Conservation (phyloP, 2,888 invertebrate species). For the Hypena proboscidalis region DNA sequence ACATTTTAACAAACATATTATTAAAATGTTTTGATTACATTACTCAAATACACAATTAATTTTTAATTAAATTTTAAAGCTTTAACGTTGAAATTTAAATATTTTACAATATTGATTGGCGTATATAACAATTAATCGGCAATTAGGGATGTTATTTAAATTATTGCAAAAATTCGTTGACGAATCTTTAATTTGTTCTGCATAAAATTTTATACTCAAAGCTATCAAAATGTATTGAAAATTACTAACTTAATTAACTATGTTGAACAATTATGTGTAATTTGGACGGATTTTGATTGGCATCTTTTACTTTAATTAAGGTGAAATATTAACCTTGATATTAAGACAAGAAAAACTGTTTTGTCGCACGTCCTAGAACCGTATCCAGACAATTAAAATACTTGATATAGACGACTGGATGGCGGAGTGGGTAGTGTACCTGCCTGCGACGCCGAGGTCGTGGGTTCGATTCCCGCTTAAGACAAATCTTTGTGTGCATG, state of each 20-base stretch:
- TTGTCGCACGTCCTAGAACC: too few species aligned
- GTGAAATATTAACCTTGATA: too few species aligned
- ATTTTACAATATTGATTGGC: conserved; percentile 34
- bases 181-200: conserved; percentile 14
- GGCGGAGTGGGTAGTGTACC: too few species aligned
- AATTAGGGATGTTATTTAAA: conserved; percentile 28
- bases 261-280: conserved; percentile 23
- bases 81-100: conserved; percentile 33
- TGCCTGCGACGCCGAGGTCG: too few species aligned
- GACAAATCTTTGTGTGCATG: too few species aligned
- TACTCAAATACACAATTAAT: conserved; percentile 14
- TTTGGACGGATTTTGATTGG: conserved; percentile 23
- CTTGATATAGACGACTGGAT: too few species aligned
- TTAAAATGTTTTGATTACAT: conserved; percentile 8
- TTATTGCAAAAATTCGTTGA: conserved; percentile 26
- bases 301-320: conserved; percentile 2
- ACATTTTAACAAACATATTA: too few species aligned
- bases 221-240: conserved; percentile 13
- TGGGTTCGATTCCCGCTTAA: too few species aligned
- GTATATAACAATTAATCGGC: conserved; percentile 36
- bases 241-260: not conserved
- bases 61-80: too few species aligned
- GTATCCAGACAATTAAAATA: too few species aligned
- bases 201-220: conserved; percentile 10
- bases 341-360: too few species aligned